Evolutionary conservation across 2,797 vertebrate genomes (phyloP).

Genomic region (Coracias cyanogaster): DNA sequence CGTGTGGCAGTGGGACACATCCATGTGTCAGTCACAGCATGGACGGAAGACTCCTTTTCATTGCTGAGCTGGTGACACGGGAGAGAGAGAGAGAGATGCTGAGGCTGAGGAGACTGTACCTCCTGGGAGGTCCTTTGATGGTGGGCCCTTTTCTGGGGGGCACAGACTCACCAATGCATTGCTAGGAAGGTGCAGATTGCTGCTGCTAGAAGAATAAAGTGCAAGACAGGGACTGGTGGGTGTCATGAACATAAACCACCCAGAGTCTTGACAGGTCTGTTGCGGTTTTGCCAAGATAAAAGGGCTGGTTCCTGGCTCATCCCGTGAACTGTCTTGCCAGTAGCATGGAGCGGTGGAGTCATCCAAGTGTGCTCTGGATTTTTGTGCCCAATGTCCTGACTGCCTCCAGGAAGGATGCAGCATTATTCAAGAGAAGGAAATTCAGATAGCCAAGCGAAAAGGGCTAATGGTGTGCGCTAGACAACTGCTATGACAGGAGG

Average conservation of each 20-base stretch:
- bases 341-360: neutral
- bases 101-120: neutral
- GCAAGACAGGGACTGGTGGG: constrained; percentile 19
- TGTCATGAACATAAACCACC: neutral
- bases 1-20: rapidly evolving
- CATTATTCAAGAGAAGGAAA: neutral
- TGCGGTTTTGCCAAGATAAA: neutral
- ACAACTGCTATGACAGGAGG: neutral
- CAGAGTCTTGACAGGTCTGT: neutral
- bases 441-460: neutral
- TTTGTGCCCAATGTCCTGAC: neutral
- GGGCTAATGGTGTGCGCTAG: neutral
- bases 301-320: neutral
- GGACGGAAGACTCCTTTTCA: neutral
- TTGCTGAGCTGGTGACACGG: neutral
- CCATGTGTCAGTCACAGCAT: rapidly evolving
- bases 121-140: neutral
- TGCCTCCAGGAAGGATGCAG: neutral
- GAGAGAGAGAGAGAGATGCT: neutral
- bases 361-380: neutral
- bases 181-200: neutral
- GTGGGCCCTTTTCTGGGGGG: neutral
- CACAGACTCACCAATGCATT: neutral
- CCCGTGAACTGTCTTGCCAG: neutral
- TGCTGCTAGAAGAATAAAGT: neutral